Percentiles rank a stretch among this genome's conserved stretches.
These are phyloP conservation scores for Chauna torquata DNA, from an alignment of 2,113 vertebrate species.

Conservation along the genomic window DNA sequence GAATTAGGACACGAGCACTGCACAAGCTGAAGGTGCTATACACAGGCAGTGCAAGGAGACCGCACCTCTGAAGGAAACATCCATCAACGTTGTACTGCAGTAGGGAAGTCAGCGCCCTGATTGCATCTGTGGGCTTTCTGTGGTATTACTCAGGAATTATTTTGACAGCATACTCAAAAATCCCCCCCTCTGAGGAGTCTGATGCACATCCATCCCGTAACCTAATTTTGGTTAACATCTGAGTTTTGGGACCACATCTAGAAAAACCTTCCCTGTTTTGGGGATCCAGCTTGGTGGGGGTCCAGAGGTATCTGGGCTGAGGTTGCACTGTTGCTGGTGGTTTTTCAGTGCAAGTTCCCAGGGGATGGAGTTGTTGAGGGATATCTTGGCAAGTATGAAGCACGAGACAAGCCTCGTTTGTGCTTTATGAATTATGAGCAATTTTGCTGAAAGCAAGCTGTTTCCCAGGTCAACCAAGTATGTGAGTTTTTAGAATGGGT, in stretches of 20 bases:
- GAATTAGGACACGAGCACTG: neutral
- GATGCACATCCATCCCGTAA: neutral
- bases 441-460: neutral
- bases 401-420: neutral
- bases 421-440: neutral
- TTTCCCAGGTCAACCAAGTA: neutral
- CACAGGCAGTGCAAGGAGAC: neutral
- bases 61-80: neutral
- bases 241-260: neutral
- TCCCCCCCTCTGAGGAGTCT: neutral
- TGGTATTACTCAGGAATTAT: neutral
- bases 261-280: neutral
- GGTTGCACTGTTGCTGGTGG: neutral
- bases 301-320: accelerated
- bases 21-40: slow-evolving; percentile 32
- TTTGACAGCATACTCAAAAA: neutral
- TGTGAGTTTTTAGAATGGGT: neutral
- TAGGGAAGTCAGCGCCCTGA: neutral
- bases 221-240: neutral
- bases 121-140: neutral
- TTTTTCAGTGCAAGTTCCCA: neutral
- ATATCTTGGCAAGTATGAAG: neutral
- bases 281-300: neutral
- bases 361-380: neutral
- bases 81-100: no score